Evolutionary conservation across 2,888 invertebrate genomes (phyloP).

Genomic region (Hedya salicella): DNA sequence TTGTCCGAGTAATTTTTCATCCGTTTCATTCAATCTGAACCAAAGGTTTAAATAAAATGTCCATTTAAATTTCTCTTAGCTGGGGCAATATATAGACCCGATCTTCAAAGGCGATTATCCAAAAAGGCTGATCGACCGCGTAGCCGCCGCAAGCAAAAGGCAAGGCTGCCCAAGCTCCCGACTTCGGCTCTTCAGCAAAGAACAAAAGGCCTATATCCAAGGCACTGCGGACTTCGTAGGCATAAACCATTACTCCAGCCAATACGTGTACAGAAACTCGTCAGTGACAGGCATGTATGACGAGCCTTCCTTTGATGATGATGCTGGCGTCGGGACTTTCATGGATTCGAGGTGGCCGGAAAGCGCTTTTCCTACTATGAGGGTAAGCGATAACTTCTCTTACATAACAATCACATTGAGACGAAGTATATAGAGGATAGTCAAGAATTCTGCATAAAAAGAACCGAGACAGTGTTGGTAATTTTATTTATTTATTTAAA

Average conservation of each 20-base stretch:
- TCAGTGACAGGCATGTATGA: constrained; percentile 46
- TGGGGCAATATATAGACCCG: constrained; percentile 51
- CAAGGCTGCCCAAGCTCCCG: constrained; percentile 50
- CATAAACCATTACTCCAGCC: constrained; percentile 50
- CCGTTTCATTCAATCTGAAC: too few relatives aligned
- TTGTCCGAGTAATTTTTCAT: too few relatives aligned
- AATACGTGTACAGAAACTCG: constrained; percentile 49
- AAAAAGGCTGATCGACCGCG: constrained; percentile 46
- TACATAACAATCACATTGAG: too few relatives aligned
- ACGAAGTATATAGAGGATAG: too few relatives aligned
- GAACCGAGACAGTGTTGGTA: too few relatives aligned
- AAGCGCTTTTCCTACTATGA: constrained; percentile 42
- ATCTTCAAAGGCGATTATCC: constrained; percentile 52
- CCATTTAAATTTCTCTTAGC: too few relatives aligned
- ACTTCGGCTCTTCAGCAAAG: constrained; percentile 48
- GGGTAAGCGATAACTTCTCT: constrained; percentile 39
- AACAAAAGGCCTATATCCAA: constrained; percentile 47
- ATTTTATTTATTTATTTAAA: too few relatives aligned
- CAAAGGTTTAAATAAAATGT: too few relatives aligned
- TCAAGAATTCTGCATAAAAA: too few relatives aligned
- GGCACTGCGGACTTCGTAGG: constrained; percentile 52
- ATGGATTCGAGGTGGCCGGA: constrained; percentile 50
- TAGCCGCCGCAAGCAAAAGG: constrained; percentile 47
- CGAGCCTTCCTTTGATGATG: constrained; percentile 48
- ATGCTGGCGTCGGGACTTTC: constrained; percentile 48